Evolutionary conservation across 2,797 vertebrate species (phyloP).

Genomic region (Phrynocephalus forsythii): DNA sequence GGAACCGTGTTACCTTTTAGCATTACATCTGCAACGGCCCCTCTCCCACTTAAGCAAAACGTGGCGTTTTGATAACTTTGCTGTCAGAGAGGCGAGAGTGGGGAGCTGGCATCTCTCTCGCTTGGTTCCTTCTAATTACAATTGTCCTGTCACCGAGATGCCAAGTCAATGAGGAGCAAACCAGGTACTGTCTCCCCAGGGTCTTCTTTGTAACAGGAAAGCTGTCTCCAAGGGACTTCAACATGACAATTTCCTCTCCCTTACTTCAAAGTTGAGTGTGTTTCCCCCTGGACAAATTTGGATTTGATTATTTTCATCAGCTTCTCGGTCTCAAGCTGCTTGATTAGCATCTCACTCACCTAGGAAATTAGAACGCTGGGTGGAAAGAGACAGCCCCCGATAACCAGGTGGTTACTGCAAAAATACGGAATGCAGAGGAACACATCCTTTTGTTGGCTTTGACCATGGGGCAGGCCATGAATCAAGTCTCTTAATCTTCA

Average conservation of each 20-base stretch:
- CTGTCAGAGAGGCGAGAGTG: conserved; percentile 71
- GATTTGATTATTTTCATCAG: conserved; percentile 80
- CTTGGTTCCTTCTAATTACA: conserved; percentile 83
- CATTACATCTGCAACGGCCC: conserved; percentile 53
- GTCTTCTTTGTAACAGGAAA: conserved; percentile 75
- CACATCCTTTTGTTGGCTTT: neutral
- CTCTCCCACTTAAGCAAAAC: conserved; percentile 61
- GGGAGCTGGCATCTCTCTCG: conserved; percentile 73
- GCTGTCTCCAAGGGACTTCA: conserved; percentile 78
- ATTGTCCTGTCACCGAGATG: conserved; percentile 81
- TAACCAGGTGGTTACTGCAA: neutral
- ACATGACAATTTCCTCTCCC: conserved; percentile 80
- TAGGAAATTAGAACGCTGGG: conserved; percentile 76
- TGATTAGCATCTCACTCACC: conserved; percentile 81
- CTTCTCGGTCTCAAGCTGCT: conserved; percentile 76
- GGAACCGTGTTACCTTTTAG: conserved; percentile 69
- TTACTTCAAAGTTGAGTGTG: conserved; percentile 75
- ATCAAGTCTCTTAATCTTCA: neutral
- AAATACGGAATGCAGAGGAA: neutral
- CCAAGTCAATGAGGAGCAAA: conserved; percentile 75
- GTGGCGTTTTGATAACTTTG: conserved; percentile 70
- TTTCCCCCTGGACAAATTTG: conserved; percentile 79
- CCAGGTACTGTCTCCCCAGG: conserved; percentile 77
- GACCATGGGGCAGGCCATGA: neutral
- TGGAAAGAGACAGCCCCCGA: neutral